Base-by-base conservation (phyloP, 2,797 vertebrate genomes). In the Sebastes flavidus region DNA sequence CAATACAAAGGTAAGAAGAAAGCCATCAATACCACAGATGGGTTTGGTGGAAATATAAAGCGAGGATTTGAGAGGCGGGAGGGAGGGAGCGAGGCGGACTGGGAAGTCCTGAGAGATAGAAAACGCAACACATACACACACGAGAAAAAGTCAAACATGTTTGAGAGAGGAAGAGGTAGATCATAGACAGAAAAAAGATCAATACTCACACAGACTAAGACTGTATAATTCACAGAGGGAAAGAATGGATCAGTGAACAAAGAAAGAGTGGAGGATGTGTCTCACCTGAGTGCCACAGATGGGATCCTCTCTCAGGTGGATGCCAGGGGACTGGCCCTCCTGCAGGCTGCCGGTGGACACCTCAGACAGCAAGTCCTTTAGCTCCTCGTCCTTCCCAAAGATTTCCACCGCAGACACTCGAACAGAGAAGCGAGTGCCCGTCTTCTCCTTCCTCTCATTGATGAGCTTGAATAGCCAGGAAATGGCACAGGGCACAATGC, bases 381-480 rank as follows among this genome's bases (percentile, higher is more conserved):
- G 96, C 91, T 95, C 96, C 95, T 99, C 97, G 29, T 98, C 98
- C 75, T 96, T 97, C 69, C 99, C 97, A 3, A 96, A 97, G 94
- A 99, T 98, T 95, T 99, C 99, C 89, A 98, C 97, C 0, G 99
- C 98, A 2, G 98, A 99, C 69, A 99, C 98, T 0, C 97, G 96
- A 77, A 99, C 95, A 0, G 98, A 99, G 95, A 99, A 99, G 79
- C 97, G 97, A 1, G 97, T 96, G 42, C 97, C 96, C 0, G 95
- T 96, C 94, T 97, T 97, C 93, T 99, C 97, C 91, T 96, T 98
- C 77, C 97, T 97, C 88, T 99, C 98, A 12, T 97, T 97, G 74
- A 98, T 97, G 91, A 99, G 96, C 91, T 97, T 97, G 95, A 99
- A 99, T 82, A 99, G 98, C 99, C 99, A 99, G 81, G 98, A 99